A percentile compares a stretch with the other conserved stretches of the same genome.
These are phyloP conservation scores for Eurypyga helias DNA, from an alignment of 2,113 vertebrate species.

Conservation along the genomic window DNA sequence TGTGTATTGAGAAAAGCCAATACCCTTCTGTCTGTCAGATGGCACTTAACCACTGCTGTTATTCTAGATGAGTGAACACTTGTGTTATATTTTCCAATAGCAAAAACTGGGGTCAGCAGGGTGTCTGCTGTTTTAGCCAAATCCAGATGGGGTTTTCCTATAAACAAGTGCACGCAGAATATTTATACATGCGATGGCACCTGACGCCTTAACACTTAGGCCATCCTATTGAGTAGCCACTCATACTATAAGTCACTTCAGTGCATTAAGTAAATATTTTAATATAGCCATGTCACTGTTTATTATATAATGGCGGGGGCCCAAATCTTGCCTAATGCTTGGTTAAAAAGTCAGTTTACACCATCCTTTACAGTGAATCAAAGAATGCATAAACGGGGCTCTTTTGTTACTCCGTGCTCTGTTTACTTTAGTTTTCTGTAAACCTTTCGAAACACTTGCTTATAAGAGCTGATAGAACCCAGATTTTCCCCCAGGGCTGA, in stretches of 20 bases:
- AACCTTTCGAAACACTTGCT: constrained; percentile 89
- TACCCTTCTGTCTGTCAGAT: constrained; percentile 93
- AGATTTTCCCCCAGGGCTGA: constrained; percentile 78
- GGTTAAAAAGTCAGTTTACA: constrained; percentile 96
- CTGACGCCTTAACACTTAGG: constrained; percentile 98
- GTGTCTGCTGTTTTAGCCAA: constrained; percentile 89
- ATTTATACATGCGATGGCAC: constrained; percentile 98
- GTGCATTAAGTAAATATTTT: constrained; percentile 99
- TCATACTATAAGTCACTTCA: constrained; percentile 99
- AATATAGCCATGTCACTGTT: constrained; percentile 97
- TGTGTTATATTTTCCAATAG: constrained; percentile 98
- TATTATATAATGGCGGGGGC: constrained; percentile 97
- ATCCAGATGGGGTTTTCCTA: constrained; percentile 98
- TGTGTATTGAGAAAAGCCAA: constrained; percentile 87
- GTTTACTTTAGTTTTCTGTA: constrained; percentile 90
- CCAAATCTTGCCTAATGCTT: constrained; percentile 96
- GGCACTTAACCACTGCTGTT: constrained; percentile 87
- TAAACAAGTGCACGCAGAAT: constrained; percentile 97
- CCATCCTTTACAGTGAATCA: constrained; percentile 90
- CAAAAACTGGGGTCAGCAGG: constrained; percentile 90
- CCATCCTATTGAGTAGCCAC: constrained; percentile 96
- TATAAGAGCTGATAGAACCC: constrained; percentile 82
- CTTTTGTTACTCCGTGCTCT: constrained; percentile 86
- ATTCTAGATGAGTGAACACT: constrained; percentile 91
- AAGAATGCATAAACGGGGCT: constrained; percentile 85